Evolutionary conservation across 1,140 invertebrate species (phyloP).

Genomic region (Lepidotrigona ventralis): DNA sequence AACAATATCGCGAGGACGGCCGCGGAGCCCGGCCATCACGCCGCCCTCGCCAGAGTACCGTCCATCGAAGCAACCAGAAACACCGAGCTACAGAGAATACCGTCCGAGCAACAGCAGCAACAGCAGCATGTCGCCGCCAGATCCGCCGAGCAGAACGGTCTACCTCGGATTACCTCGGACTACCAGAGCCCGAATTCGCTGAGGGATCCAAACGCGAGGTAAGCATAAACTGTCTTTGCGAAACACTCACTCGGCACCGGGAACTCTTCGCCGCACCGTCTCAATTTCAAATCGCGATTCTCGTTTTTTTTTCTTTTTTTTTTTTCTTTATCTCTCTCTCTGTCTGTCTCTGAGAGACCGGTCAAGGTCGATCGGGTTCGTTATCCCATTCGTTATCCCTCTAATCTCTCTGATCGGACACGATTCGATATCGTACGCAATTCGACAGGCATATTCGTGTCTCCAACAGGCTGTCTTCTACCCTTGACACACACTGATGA

Average conservation of each 20-base stretch:
- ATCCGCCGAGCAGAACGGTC: conserved; percentile 51
- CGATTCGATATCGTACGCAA: no score
- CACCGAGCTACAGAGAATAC: conserved; percentile 73
- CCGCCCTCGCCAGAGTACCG: conserved; percentile 73
- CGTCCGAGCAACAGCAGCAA: no score
- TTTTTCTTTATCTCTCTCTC: not conserved
- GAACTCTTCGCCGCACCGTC: not conserved
- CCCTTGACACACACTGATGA: no score
- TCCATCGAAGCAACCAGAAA: conserved; percentile 70
- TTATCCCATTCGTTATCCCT: no score
- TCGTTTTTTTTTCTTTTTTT: no score
- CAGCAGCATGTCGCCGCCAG: conserved; percentile 55
- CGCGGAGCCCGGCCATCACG: conserved; percentile 66
- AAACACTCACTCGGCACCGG: not conserved
- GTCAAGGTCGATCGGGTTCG: no score
- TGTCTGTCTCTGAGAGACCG: no score
- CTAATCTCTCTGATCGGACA: no score
- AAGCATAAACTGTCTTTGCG: conserved; percentile 79
- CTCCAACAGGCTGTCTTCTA: no score
- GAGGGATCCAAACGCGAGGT: conserved; percentile 76
- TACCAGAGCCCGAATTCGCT: conserved; percentile 75
- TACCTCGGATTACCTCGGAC: conserved; percentile 67
- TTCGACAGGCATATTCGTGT: no score
- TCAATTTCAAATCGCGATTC: conserved; percentile 8
- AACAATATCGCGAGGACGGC: conserved; percentile 60